phyloP scores from a whole-genome alignment of 1,140 invertebrate genomes.

The Riptortus pedestris region DNA sequence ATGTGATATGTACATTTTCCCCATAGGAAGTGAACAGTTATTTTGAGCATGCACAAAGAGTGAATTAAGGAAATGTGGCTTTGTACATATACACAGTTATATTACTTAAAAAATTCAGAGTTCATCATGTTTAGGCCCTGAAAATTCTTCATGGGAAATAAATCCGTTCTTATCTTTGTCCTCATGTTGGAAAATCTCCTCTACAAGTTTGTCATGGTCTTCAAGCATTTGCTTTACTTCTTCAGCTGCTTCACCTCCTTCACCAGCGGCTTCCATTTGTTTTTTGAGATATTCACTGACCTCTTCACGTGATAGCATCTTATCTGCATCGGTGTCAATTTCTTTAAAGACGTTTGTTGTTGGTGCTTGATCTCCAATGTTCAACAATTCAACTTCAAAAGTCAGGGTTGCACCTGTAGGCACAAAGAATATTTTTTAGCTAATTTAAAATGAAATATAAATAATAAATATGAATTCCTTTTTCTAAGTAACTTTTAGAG shows the following conservation, averaged over 20 bases:
- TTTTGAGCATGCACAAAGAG: conserved; percentile 9
- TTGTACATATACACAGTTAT: conserved; percentile 11
- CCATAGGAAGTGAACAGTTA: background rate
- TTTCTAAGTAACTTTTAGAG: too few relatives aligned
- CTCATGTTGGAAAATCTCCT: conserved; percentile 94
- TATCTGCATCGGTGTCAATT: conserved; percentile 82
- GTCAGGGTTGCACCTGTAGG: conserved; percentile 66
- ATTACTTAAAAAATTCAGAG: conserved; percentile 49
- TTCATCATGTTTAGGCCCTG: conserved; percentile 92
- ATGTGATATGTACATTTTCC: conserved; percentile 16
- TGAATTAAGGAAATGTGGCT: background rate
- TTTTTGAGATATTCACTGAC: conserved; percentile 84
- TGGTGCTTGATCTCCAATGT: conserved; percentile 76
- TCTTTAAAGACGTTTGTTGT: conserved; percentile 92
- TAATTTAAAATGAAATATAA: too few relatives aligned
- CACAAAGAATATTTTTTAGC: conserved; percentile 13
- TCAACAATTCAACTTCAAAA: conserved; percentile 86
- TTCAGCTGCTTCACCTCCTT: conserved; percentile 42
- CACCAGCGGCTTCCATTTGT: conserved; percentile 68
- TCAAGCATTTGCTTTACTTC: conserved; percentile 75
- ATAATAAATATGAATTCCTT: background rate
- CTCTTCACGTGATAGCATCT: conserved; percentile 85
- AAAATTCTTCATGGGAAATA: conserved; percentile 92
- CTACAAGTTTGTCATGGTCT: conserved; percentile 85
- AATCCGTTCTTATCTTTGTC: conserved; percentile 91